Percentiles rank a stretch among this genome's conserved stretches.
phyloP scores from a whole-genome alignment of 92 coral and sea anemone genomes.

The Epizoanthus scotinus region DNA sequence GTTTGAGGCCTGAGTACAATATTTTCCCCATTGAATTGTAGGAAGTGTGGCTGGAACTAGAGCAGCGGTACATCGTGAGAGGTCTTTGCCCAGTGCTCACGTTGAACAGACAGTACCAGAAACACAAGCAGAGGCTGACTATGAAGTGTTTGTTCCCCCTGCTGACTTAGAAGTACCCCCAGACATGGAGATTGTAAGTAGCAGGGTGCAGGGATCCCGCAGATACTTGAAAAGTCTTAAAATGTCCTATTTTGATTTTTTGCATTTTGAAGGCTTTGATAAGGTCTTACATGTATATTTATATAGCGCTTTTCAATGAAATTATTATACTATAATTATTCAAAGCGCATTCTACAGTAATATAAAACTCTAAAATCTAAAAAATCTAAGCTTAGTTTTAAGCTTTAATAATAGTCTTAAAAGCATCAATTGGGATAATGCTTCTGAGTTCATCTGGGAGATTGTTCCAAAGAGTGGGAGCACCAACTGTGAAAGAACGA shows the following conservation, averaged over 20 bases:
- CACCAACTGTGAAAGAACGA: too few species aligned
- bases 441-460: too few species aligned
- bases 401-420: not conserved
- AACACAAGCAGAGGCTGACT: conserved; percentile 11
- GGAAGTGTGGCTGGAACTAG: not conserved
- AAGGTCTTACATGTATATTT: not conserved
- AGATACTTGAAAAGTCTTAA: not conserved
- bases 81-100: not conserved
- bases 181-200: conserved; percentile 94
- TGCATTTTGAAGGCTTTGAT: too few species aligned
- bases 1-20: too few species aligned
- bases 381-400: too few species aligned
- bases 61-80: not conserved
- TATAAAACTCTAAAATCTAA: too few species aligned
- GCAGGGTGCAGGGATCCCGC: not conserved
- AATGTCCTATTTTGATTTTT: not conserved
- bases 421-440: not conserved
- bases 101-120: not conserved
- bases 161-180: conserved; percentile 82
- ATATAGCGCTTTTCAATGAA: too few species aligned
- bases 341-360: too few species aligned
- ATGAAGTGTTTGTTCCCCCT: conserved; percentile 87
- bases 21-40: not conserved
- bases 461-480: too few species aligned
- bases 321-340: too few species aligned